phyloP scores from a whole-genome alignment of 1,140 invertebrate species.

The Drosophila ohnishii region DNA sequence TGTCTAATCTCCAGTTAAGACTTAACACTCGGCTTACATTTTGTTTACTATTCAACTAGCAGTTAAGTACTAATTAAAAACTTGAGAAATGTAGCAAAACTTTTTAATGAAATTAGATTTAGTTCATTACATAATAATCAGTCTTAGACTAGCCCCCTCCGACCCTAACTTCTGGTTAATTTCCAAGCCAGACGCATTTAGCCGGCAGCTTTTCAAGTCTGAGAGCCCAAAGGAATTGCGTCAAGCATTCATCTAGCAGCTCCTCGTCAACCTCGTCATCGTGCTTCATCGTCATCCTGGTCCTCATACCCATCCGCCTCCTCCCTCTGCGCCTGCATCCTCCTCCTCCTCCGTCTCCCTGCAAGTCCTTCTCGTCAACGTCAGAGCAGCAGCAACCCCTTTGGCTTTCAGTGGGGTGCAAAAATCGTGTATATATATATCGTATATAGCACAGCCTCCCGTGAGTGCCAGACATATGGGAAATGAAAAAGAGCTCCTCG shows the following conservation, averaged over 20 bases:
- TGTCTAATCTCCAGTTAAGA: background rate
- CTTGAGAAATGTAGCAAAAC: background rate
- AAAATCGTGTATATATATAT: conserved; percentile 20
- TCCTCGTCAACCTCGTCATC: conserved; percentile 27
- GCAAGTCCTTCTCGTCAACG: conserved; percentile 32
- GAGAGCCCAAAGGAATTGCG: conserved; percentile 30
- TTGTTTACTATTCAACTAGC: background rate
- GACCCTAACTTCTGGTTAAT: conserved; percentile 16
- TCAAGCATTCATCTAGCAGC: conserved; percentile 38
- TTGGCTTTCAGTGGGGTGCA: conserved; percentile 40
- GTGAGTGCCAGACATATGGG: conserved; percentile 59
- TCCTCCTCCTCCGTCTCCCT: background rate
- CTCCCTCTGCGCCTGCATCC: conserved; percentile 6
- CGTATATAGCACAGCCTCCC: conserved; percentile 10
- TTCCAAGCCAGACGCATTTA: conserved; percentile 33
- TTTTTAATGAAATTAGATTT: conserved; percentile 2
- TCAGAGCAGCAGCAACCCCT: conserved; percentile 39
- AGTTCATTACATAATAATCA: conserved; percentile 9
- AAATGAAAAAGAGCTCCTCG: conserved; percentile 61
- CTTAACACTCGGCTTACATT: too few species aligned
- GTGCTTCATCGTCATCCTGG: background rate
- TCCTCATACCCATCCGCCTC: conserved; percentile 1
- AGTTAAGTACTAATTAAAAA: background rate
- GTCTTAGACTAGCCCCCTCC: background rate
- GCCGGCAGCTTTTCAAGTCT: conserved; percentile 39